Evolutionary conservation across 2,888 invertebrate genomes (phyloP).

Genomic region (Drosophila trichaetosa): DNA sequence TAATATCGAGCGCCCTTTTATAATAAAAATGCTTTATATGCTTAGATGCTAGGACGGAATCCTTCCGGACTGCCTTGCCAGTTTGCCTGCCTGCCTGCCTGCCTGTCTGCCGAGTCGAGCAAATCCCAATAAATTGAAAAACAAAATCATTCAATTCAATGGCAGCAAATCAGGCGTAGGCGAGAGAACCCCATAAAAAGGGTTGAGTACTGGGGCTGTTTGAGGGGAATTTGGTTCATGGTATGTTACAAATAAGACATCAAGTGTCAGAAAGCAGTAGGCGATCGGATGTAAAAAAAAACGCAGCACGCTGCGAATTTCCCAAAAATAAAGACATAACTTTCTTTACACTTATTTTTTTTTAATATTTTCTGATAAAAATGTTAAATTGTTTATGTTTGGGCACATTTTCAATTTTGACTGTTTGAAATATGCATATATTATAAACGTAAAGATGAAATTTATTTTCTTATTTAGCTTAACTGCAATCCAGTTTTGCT

Average conservation of each 20-base stretch:
- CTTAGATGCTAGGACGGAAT: conserved; percentile 23
- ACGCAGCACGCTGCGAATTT: background rate
- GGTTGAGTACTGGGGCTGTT: conserved; percentile 19
- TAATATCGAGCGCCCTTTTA: conserved; percentile 66
- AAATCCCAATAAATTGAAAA: conserved; percentile 82
- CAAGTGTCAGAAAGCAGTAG: conserved; percentile 42
- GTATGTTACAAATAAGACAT: conserved; percentile 66
- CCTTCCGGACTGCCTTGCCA: conserved; percentile 17
- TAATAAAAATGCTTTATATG: conserved; percentile 62
- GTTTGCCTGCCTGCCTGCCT: background rate
- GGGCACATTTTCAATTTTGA: background rate
- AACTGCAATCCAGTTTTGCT: background rate
- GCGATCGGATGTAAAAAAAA: background rate
- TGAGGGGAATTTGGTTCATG: conserved; percentile 13
- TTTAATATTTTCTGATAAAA: background rate
- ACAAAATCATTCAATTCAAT: conserved; percentile 81
- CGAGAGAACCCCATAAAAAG: conserved; percentile 60
- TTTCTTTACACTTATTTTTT: background rate
- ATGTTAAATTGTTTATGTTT: background rate
- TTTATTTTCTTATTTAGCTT: background rate
- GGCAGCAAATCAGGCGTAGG: conserved; percentile 77
- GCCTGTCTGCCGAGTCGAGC: conserved; percentile 23
- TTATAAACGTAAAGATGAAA: background rate
- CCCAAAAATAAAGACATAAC: conserved; percentile 25
- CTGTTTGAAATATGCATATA: background rate